Conservation (phyloP, 2,797 vertebrate species). For the Garrulus glandarius region DNA sequence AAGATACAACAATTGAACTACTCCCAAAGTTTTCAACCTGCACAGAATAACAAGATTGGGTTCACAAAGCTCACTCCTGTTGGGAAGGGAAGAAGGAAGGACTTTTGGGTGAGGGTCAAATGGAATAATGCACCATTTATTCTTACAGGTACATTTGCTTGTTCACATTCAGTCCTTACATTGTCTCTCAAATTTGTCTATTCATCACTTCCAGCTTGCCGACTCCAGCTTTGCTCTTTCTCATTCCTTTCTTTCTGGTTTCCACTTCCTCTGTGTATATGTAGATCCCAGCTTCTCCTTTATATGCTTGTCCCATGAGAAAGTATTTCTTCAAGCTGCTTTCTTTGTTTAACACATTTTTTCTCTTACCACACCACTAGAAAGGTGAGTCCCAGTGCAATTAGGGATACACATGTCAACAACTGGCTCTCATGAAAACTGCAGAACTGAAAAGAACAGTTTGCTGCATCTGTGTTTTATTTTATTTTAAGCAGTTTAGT, state of each 20-base stretch:
- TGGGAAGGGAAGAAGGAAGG: background rate
- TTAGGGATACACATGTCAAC: conserved; percentile 8
- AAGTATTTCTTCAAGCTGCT: background rate
- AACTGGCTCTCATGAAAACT: conserved; percentile 13
- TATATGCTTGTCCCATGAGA: background rate
- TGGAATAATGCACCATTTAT: background rate
- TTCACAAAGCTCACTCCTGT: background rate
- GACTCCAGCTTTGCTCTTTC: background rate
- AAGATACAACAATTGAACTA: background rate
- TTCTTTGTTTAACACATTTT: background rate
- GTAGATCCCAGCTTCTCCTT: background rate
- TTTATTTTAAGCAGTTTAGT: background rate
- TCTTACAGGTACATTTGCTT: background rate
- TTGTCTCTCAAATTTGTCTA: background rate
- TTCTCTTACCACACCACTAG: background rate
- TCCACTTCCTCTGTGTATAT: background rate
- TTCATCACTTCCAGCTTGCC: background rate
- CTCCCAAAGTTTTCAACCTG: background rate
- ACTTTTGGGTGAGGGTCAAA: background rate
- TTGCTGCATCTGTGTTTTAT: conserved; percentile 21
- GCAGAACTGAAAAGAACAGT: background rate
- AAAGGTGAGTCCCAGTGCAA: conserved; percentile 23
- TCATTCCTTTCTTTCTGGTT: background rate
- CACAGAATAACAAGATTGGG: background rate
- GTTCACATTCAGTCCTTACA: background rate